Base-by-base conservation (phyloP, 2,113 vertebrate genomes). In the Forbesichthys agassizii region DNA sequence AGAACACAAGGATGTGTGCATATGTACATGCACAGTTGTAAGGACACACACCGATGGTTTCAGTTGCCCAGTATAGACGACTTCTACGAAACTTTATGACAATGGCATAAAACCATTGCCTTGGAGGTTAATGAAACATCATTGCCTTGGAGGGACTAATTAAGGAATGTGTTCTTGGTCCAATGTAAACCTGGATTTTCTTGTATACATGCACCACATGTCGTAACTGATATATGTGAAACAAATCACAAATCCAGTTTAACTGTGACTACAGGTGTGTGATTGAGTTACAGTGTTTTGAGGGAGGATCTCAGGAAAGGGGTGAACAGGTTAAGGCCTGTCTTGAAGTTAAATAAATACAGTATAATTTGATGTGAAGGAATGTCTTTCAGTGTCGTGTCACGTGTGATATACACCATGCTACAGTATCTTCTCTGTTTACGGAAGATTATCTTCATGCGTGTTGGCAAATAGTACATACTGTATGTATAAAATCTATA, bases 271-370 rank as follows among this genome's bases (percentile, higher is more conserved):
- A 9, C 0, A 48, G 57, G 62, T 68, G 69, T 78, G 66, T 58
- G 70, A 73, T 74, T 76, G 68, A 66, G 67, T 85, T 78, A 52
- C 67, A 1, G 8, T 5, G 65, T 53, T 67, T 53, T 63, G 73
- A 47, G 63, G n/a, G 53, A 63, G 46, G 64, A 62, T 68, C 60
- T 66, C 55, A 75, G 73, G 2, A 27, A 66, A 70, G 75, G 61
- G 6, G 68, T n/a, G 69, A 65, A 68, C 89, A 87, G 78, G 89
- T 86, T 78, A 61, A 18, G 73, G 70, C 88, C 83, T 85, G 88
- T 82, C 74, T 75, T 72, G 73, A 66, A 27, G 73, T 83, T 64
- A 60, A 42, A 75, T 61, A 55, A 16, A 66, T 63, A 76, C 67
- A 68, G 27, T 79, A 72, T 60, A n/a, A 80, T 71, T 81, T 70